A percentile compares a stretch with the other conserved stretches of the same genome.
Evolutionary conservation across 2,797 vertebrate genomes (phyloP).

Genomic region (Arremon brunneinucha): DNA sequence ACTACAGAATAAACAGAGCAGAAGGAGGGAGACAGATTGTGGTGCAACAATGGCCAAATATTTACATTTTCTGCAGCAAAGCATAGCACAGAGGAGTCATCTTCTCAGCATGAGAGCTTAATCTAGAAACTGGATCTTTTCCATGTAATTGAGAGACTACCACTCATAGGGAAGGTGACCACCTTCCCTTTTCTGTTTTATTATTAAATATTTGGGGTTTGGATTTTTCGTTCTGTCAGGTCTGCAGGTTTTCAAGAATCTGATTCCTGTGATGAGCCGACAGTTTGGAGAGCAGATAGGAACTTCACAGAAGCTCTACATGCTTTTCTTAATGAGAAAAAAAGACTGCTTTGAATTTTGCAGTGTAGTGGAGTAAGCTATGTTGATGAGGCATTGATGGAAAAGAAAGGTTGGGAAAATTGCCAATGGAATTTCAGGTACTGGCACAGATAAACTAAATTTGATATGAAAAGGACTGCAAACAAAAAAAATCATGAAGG

Average conservation of each 20-base stretch:
- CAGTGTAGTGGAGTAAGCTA: background rate
- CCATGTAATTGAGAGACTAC: background rate
- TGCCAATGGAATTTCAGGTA: background rate
- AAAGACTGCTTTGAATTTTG: background rate
- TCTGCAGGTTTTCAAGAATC: background rate
- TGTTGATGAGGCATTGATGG: background rate
- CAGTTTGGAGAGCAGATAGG: background rate
- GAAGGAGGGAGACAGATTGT: background rate
- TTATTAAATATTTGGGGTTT: background rate
- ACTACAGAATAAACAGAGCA: background rate
- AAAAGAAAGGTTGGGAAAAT: background rate
- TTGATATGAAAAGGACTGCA: background rate
- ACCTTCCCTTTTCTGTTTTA: background rate
- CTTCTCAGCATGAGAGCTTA: background rate
- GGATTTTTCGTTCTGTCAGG: background rate
- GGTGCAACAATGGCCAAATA: conserved; percentile 29
- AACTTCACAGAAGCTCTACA: background rate
- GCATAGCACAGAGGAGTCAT: background rate
- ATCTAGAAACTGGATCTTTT: background rate
- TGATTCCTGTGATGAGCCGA: background rate
- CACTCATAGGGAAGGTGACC: background rate
- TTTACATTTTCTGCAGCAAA: conserved; percentile 35
- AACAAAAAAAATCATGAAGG: background rate
- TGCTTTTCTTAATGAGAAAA: background rate
- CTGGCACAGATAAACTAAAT: background rate